Evolutionary conservation across 2,888 invertebrate species (phyloP).

Genomic region (Gymnosoma rotundatum): DNA sequence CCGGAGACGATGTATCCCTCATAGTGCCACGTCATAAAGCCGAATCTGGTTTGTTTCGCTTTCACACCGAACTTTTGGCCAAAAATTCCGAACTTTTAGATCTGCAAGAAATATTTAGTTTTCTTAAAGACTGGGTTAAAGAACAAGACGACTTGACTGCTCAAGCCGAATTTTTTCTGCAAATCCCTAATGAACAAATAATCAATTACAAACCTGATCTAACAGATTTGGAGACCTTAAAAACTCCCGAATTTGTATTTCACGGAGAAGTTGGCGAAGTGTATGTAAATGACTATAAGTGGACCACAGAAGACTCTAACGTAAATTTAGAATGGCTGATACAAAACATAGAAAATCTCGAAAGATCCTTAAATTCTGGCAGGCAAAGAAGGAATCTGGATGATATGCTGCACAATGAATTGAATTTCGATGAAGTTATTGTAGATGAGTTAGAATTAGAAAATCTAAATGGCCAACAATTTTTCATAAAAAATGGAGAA

Average conservation of each 20-base stretch:
- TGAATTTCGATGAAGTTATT: constrained; percentile 75
- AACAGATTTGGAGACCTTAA: constrained; percentile 68
- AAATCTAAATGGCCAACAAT: constrained; percentile 77
- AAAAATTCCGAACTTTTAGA: constrained; percentile 78
- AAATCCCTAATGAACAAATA: constrained; percentile 7
- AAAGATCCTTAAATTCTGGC: constrained; percentile 67
- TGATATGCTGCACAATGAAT: constrained; percentile 70
- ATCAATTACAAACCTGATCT: constrained; percentile 34
- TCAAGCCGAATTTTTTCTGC: constrained; percentile 71
- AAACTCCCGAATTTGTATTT: constrained; percentile 74
- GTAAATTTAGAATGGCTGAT: constrained; percentile 75
- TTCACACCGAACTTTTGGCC: constrained; percentile 77
- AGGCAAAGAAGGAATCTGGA: constrained; percentile 65
- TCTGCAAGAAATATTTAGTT: constrained; percentile 76
- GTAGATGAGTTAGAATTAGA: constrained; percentile 77
- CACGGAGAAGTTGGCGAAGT: constrained; percentile 75
- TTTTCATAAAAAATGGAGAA: constrained; percentile 76
- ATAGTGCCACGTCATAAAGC: constrained; percentile 79
- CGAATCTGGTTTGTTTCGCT: constrained; percentile 78
- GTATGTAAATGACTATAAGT: constrained; percentile 76
- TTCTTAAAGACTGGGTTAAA: constrained; percentile 76
- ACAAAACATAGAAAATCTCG: constrained; percentile 74
- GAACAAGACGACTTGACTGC: constrained; percentile 76
- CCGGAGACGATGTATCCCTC: constrained; percentile 75
- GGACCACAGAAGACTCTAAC: constrained; percentile 75